These are phyloP conservation scores for Hyphantria cunea DNA, from an alignment of 1,140 invertebrate species.

Conservation along the genomic window DNA sequence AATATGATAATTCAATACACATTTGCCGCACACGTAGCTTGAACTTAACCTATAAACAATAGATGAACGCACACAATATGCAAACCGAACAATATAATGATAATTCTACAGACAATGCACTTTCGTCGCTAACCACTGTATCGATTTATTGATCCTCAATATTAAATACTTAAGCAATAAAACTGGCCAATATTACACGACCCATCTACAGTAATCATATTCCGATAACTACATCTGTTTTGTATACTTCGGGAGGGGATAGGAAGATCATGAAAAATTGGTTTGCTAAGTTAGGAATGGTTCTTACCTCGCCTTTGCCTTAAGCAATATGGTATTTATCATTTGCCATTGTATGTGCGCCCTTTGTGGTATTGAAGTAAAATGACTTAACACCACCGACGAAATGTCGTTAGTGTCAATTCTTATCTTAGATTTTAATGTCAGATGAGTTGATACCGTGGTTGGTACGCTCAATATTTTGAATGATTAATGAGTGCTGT, in stretches of 20 bases:
- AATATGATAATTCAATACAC: constrained; percentile 10
- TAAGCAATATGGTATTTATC: constrained; percentile 67
- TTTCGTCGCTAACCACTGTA: constrained; percentile 76
- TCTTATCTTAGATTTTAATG: constrained; percentile 37
- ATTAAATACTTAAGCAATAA: constrained; percentile 72
- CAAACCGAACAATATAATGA: constrained; percentile 73
- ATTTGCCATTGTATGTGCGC: constrained; percentile 61
- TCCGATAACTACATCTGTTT: constrained; percentile 24
- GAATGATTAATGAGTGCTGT: constrained; percentile 19
- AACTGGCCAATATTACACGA: constrained; percentile 51
- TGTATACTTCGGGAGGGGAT: constrained; percentile 22
- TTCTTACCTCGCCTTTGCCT: constrained; percentile 53
- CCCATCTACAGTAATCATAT: constrained; percentile 37
- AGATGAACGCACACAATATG: constrained; percentile 73
- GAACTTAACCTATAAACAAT: constrained; percentile 63
- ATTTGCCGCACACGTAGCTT: constrained; percentile 63
- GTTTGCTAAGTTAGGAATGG: constrained; percentile 38
- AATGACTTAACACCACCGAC: constrained; percentile 42
- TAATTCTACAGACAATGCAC: constrained; percentile 68
- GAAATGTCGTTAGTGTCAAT: constrained; percentile 52
- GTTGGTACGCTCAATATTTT: constrained; percentile 21
- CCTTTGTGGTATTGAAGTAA: constrained; percentile 56
- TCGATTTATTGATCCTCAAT: constrained; percentile 74
- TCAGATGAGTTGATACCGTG: constrained; percentile 17
- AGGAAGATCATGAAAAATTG: constrained; percentile 47